Percentiles rank a stretch among this genome's conserved stretches.
Evolutionary conservation across 2,888 invertebrate species (phyloP).

Genomic region (Chesias legatella): DNA sequence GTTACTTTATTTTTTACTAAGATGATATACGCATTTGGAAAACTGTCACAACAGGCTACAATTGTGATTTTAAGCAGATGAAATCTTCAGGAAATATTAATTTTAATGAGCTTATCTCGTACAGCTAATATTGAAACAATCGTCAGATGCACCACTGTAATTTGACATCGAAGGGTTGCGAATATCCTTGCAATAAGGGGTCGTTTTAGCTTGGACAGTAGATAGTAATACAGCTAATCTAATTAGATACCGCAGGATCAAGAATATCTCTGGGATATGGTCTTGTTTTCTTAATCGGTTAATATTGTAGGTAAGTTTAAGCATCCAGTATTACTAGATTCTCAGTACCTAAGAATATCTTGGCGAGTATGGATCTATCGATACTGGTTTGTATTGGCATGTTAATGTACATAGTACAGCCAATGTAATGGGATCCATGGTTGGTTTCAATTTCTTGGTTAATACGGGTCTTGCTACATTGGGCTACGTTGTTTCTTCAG

Average conservation of each 20-base stretch:
- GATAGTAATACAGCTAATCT: conserved; percentile 2
- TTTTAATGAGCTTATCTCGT: no score
- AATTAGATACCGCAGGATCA: background rate
- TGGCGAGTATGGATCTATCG: no score
- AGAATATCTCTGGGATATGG: background rate
- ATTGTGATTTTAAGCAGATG: no score
- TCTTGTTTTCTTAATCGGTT: conserved; percentile 7
- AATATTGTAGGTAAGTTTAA: background rate
- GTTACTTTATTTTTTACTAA: no score
- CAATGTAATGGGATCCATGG: conserved; percentile 4
- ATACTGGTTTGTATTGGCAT: no score
- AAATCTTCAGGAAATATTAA: no score
- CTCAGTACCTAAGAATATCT: no score
- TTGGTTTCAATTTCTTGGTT: background rate
- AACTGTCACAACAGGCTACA: no score
- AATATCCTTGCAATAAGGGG: conserved; percentile 7
- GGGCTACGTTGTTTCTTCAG: conserved; percentile 17
- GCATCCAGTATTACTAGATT: no score
- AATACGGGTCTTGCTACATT: conserved; percentile 3
- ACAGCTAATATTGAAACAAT: no score
- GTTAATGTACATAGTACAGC: background rate
- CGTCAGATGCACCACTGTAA: conserved; percentile 12
- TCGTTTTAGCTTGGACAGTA: conserved; percentile 7
- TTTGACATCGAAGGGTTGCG: conserved; percentile 9
- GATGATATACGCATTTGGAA: no score